Base-by-base conservation (phyloP, 1,140 invertebrate species). In the Hetaerina americana region DNA sequence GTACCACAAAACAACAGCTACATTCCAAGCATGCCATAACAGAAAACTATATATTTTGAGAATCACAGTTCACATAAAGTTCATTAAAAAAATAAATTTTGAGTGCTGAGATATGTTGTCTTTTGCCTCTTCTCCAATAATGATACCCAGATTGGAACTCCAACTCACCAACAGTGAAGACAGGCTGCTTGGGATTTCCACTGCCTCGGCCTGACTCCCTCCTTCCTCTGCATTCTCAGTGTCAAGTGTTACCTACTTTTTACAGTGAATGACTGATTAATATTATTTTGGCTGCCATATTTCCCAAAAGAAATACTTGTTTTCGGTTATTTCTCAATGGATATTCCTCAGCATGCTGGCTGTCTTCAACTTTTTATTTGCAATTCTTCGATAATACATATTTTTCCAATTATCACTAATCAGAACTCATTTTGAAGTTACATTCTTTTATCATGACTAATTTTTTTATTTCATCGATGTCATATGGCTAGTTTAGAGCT, bases 31-130 rank as follows among this genome's bases (percentile, higher is more conserved):
- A 57, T 57, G 40, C 1, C 40, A 57, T 57, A 57, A n/a, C n/a
- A n/a, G n/a, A n/a, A n/a, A n/a, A n/a, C n/a, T n/a, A n/a, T 57
- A 57, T 57, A 57, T 57, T 57, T 57, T 57, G 40, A 57, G 40
- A 57, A 57, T 57, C 40, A 57, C 40, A 57, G 40, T 10, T 57
- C 40, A 57, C 40, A 18, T 18, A 57, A 57, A 57, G 22, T 57
- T 3, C 22, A 12, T 57, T 57, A 57, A 57, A 3, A 57, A 40
- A 8, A 8, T 8, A 57, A 57, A 57, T 12, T 57, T 57, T 57
- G 40, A 57, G 22, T 57, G 40, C 40, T 57, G 40, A 57, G 40
- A 57, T 18, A n/a, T 57, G 40, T 10, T 57, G 15, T 57, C 10
- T 57, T 3, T 10, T 18, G 22, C 22, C 40, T 57, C 40, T 18